Base-by-base conservation (phyloP, 2,888 invertebrate genomes). In the Rhagophthalmus giganteus region DNA sequence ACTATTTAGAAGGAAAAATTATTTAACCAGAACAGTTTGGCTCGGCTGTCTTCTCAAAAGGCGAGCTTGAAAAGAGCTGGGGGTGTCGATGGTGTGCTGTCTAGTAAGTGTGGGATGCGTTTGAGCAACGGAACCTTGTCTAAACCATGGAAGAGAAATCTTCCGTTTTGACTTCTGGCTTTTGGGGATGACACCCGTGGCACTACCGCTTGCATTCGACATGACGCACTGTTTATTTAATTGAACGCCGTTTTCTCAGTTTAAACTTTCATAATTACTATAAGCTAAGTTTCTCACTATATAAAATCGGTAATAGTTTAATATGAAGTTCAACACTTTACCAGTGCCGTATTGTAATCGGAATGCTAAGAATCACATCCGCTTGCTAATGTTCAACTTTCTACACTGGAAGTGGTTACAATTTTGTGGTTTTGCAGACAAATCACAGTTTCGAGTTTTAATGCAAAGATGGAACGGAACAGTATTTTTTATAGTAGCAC, bases 31-130 rank as follows among this genome's bases (percentile, higher is more conserved):
- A 52, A 70, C 66, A 55, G 80, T 80, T 65, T 84, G 82, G 69
- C 81, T 81, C 69, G 81, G 82, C 76, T 84, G 83, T 59, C 82
- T 78, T 65, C 83, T 85, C 71, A 88, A 81, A 58, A 86, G 79
- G 61, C 85, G 80, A 66, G 89, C 87, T 68, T 89, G 86, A 78
- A 90, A 90, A 54, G 90, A 88, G 74, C 89, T 84, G 68, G 91
- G 91, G 60, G 91, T 89, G 77, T 92, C 92, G 78, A 93, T 91
- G 75, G 92, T 92, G 74, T 92, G 91, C 74, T 92, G 92, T 45
- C 92, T 83, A 54, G 90, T 83, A 47, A 92, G 82, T 46, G 82
- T 81, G 55, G 87, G 86, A 75, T 88, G 90, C 41, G 84, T 81
- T 65, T 83, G 80, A 67, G 83, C 81, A 62, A 87, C 84, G 53